Percentiles rank a stretch among this genome's conserved stretches.
These are phyloP conservation scores for Pelobates cultripes DNA, from an alignment of 2,797 vertebrate species.

Conservation along the genomic window DNA sequence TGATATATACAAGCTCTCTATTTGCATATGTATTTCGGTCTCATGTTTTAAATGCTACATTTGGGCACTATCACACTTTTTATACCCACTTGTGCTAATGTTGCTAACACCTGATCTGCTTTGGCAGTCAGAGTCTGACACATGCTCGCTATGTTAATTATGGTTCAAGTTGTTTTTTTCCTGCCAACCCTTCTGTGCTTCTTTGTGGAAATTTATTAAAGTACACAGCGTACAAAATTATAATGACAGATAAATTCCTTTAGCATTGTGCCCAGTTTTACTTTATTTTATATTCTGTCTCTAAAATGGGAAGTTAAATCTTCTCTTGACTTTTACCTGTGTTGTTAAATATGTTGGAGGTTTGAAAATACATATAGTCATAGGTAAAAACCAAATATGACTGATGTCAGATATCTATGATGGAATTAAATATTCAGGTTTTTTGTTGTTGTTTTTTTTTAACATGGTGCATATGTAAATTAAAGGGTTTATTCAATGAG, in stretches of 20 bases:
- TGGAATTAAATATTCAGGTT: too few species aligned
- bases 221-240: constrained; percentile 32
- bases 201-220: constrained; percentile 28
- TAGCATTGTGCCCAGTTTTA: neutral
- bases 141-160: constrained; percentile 52
- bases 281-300: neutral
- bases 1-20: too few species aligned
- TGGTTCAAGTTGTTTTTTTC: constrained; percentile 39
- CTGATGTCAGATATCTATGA: too few species aligned
- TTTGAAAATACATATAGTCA: too few species aligned
- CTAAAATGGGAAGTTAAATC: neutral
- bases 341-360: neutral
- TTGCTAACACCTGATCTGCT: constrained; percentile 45
- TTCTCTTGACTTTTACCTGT: neutral
- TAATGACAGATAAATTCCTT: constrained; percentile 4
- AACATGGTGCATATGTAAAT: too few species aligned
- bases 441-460: too few species aligned
- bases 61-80: constrained; percentile 32
- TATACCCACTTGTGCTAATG: constrained; percentile 32
- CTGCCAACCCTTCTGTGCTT: constrained; percentile 40
- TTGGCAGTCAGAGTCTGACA: constrained; percentile 47
- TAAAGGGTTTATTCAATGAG: too few species aligned
- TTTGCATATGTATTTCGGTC: too few species aligned
- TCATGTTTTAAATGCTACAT: neutral
- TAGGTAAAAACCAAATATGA: too few species aligned